Percentiles rank a stretch among this genome's conserved stretches.
Evolutionary conservation across 2,888 invertebrate species (phyloP).

Genomic region (Leucania comma): DNA sequence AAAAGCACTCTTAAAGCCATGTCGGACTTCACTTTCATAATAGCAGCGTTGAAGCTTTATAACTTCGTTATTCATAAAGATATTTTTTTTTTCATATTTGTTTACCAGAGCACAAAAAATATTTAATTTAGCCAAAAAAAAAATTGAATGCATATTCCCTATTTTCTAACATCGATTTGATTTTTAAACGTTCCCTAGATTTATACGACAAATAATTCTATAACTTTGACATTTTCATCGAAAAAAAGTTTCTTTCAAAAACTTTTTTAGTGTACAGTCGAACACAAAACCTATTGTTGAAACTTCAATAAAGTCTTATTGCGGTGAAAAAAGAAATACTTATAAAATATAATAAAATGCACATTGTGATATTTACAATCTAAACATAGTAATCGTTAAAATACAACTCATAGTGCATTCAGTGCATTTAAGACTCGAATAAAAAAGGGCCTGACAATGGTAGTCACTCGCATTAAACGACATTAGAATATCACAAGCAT

Average conservation of each 20-base stretch:
- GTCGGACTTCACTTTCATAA: too few species aligned
- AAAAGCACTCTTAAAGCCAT: too few species aligned
- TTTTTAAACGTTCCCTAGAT: neutral
- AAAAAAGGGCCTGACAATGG: constrained; percentile 23
- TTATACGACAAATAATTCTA: neutral
- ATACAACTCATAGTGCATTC: constrained; percentile 41
- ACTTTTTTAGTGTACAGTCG: too few species aligned
- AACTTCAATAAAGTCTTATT: constrained; percentile 24
- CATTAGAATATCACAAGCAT: too few species aligned
- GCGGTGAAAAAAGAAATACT: constrained; percentile 35
- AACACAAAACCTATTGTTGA: constrained; percentile 8
- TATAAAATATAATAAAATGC: constrained; percentile 60
- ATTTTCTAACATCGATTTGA: neutral
- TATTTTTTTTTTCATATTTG: too few species aligned
- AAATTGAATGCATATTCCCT: neutral
- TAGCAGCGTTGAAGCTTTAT: too few species aligned
- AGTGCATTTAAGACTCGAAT: constrained; percentile 32
- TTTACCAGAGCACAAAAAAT: too few species aligned
- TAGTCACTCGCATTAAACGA: neutral
- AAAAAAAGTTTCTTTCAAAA: constrained; percentile 10
- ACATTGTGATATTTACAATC: constrained; percentile 68
- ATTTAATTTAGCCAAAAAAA: too few species aligned
- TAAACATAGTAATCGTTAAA: constrained; percentile 52
- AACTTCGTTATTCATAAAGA: too few species aligned
- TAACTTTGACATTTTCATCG: neutral